Conservation (phyloP, 2,113 vertebrate genomes). For the Paratilapia polleni region DNA sequence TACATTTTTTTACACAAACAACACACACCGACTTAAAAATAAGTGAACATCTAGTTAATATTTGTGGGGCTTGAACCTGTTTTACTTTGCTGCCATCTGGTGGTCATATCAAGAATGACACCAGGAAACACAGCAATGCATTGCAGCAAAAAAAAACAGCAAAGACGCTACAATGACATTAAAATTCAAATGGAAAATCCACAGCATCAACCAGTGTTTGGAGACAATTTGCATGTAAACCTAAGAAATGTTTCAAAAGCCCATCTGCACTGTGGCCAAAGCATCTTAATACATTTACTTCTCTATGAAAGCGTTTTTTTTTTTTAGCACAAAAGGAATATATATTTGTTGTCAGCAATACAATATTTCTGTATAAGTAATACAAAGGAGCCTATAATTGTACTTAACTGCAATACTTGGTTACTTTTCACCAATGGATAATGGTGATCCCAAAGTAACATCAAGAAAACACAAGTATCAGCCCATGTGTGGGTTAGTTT, state of each 20-base stretch:
- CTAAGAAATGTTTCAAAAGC: no score
- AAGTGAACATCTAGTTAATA: not conserved
- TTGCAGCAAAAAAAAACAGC: no score
- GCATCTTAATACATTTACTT: not conserved
- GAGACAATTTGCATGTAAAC: no score
- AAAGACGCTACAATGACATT: no score
- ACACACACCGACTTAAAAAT: not conserved
- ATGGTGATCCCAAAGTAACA: not conserved
- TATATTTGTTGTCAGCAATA: not conserved
- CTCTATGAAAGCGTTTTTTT: not conserved
- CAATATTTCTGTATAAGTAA: not conserved
- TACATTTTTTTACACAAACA: not conserved
- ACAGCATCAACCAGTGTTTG: no score
- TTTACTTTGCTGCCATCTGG: conserved; percentile 2
- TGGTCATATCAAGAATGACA: not conserved
- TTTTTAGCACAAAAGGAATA: not conserved
- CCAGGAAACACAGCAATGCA: not conserved
- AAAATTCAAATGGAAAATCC: no score
- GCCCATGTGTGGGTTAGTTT: not conserved
- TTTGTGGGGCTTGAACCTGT: not conserved
- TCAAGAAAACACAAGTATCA: not conserved
- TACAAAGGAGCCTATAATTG: not conserved
- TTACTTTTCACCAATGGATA: not conserved
- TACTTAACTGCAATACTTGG: accelerated
- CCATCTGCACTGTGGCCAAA: not conserved